Evolutionary conservation across 2,113 vertebrate genomes (phyloP).

Genomic region (Actinemys pallida): DNA sequence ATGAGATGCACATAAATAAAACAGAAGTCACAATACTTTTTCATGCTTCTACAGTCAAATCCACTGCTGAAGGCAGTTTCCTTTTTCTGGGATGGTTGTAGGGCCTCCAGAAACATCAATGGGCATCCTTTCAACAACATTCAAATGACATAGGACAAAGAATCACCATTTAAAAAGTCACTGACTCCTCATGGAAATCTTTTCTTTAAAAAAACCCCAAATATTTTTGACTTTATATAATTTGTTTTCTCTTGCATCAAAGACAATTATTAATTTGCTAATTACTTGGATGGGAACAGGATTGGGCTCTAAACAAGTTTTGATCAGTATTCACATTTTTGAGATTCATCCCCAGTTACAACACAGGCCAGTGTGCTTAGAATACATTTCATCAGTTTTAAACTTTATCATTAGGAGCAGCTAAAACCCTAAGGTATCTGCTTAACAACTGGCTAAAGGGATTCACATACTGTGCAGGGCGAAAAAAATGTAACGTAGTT

Average conservation of each 20-base stretch:
- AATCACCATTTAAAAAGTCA: neutral
- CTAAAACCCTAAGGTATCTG: neutral
- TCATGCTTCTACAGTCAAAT: neutral
- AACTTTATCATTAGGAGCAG: slow-evolving; percentile 33
- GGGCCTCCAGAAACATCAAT: neutral
- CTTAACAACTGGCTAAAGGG: slow-evolving; percentile 47
- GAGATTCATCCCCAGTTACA: neutral
- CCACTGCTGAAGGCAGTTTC: neutral
- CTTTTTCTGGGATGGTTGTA: neutral
- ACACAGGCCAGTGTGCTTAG: neutral
- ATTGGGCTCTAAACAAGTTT: neutral
- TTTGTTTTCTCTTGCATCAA: neutral
- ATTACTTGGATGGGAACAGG: neutral
- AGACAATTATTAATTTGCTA: neutral
- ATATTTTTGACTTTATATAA: neutral
- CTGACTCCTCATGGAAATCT: neutral
- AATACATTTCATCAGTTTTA: slow-evolving; percentile 49
- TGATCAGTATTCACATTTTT: neutral
- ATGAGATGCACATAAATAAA: neutral
- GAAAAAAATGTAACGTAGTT: slow-evolving; percentile 47
- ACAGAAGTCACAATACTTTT: neutral
- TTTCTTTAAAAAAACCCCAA: neutral
- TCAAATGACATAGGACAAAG: neutral
- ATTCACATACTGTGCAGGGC: slow-evolving; percentile 10
- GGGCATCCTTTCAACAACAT: neutral